Conservation (phyloP, 2,888 invertebrate species). For the Nineta flava region DNA sequence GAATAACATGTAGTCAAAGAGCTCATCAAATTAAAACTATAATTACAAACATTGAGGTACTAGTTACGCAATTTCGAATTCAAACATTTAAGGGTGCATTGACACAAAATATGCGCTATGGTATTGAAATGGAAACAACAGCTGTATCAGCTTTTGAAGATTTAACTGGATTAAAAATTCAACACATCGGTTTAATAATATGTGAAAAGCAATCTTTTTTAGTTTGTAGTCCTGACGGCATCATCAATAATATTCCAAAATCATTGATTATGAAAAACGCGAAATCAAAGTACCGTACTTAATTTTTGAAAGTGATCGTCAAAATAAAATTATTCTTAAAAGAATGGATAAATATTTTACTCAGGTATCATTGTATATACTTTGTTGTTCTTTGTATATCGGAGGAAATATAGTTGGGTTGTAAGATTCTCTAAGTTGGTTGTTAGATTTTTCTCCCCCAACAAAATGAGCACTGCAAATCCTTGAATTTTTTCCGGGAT, state of each 20-base stretch:
- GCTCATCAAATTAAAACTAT: constrained; percentile 10
- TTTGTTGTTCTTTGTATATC: constrained; percentile 3
- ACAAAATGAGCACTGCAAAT: no score
- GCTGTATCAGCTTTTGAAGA: not conserved
- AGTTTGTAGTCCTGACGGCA: constrained; percentile 9
- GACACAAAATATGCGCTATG: not conserved
- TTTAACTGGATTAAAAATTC: not conserved
- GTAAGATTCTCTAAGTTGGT: no score
- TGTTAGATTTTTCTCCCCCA: no score
- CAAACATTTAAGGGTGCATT: not conserved
- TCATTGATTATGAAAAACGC: constrained; percentile 4
- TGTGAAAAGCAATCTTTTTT: not conserved
- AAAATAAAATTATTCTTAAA: no score
- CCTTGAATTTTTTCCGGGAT: no score
- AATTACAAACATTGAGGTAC: constrained; percentile 2
- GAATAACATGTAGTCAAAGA: constrained; percentile 9
- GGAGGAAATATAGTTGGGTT: no score
- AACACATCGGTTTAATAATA: not conserved
- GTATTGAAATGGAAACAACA: not conserved
- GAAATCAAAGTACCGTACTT: not conserved
- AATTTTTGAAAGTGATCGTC: not conserved
- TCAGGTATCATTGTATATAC: constrained; percentile 9
- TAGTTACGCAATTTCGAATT: constrained; percentile 6
- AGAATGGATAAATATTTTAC: constrained; percentile 7
- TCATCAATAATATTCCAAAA: constrained; percentile 8